phyloP scores from a whole-genome alignment of 1,140 invertebrate species.

The Sitophilus oryzae region DNA sequence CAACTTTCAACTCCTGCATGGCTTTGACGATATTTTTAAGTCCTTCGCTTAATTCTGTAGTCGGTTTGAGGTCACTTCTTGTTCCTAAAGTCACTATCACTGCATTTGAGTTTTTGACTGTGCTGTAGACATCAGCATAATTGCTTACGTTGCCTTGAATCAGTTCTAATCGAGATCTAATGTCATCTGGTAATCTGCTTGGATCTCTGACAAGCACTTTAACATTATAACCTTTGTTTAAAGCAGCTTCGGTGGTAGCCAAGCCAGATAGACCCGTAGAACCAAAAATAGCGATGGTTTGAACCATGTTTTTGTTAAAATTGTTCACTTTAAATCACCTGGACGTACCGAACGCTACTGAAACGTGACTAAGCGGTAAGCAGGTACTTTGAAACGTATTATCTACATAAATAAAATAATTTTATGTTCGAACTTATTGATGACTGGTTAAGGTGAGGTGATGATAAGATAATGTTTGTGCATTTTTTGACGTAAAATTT shows the following conservation, averaged over 20 bases:
- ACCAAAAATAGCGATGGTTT: slow-evolving; percentile 72
- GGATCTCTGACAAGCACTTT: slow-evolving; percentile 67
- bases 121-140: slow-evolving; percentile 62
- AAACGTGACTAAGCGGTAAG: no score
- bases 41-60: slow-evolving; percentile 71
- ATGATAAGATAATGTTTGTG: no score
- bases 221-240: slow-evolving; percentile 68
- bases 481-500: no score
- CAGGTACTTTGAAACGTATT: no score
- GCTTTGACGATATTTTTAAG: slow-evolving; percentile 71
- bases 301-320: no score
- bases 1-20: slow-evolving; percentile 65
- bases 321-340: no score
- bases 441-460: no score
- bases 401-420: no score
- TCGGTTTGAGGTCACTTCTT: slow-evolving; percentile 65
- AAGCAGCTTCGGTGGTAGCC: slow-evolving; percentile 62
- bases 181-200: slow-evolving; percentile 57
- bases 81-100: slow-evolving; percentile 78
- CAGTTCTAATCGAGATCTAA: slow-evolving; percentile 61
- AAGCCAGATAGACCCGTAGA: slow-evolving; percentile 75
- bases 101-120: slow-evolving; percentile 62
- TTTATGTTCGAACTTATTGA: no score
- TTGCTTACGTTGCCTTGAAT: slow-evolving; percentile 68
- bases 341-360: no score